A percentile compares a stretch with the other conserved stretches of the same genome.
Conservation (phyloP, 2,888 invertebrate species). For the Ochropleura leucogaster region DNA sequence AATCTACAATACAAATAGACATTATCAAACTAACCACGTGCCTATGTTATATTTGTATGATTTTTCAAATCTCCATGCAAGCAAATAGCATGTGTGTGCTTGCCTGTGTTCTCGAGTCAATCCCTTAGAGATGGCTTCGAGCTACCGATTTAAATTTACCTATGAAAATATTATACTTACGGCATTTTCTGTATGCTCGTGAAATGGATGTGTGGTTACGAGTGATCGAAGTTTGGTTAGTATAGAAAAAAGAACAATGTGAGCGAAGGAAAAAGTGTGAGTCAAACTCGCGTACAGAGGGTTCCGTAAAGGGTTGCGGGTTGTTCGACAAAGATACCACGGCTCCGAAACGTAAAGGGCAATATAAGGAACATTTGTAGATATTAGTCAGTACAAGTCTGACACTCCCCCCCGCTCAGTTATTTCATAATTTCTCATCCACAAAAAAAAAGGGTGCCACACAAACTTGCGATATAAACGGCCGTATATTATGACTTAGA, state of each 20-base stretch:
- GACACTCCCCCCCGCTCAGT: too few species aligned
- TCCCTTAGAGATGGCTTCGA: slow-evolving; percentile 76
- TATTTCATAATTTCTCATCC: too few species aligned
- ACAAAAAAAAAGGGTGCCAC: too few species aligned
- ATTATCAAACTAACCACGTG: slow-evolving; percentile 42
- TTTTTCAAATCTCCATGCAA: slow-evolving; percentile 75
- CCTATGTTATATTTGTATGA: slow-evolving; percentile 45
- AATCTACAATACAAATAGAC: slow-evolving; percentile 12
- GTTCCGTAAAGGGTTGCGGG: too few species aligned
- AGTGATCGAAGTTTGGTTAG: slow-evolving; percentile 4
- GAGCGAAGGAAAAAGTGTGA: too few species aligned
- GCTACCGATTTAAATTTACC: slow-evolving; percentile 76
- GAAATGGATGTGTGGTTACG: slow-evolving; percentile 39
- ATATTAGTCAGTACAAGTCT: too few species aligned
- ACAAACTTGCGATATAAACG: too few species aligned
- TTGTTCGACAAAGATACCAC: too few species aligned
- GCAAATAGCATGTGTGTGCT: slow-evolving; percentile 74
- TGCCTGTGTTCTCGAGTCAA: slow-evolving; percentile 67
- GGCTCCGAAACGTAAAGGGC: too few species aligned
- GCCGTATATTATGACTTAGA: too few species aligned
- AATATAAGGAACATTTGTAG: too few species aligned
- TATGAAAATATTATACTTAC: slow-evolving; percentile 77
- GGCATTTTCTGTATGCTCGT: slow-evolving; percentile 34
- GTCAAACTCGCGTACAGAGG: too few species aligned
- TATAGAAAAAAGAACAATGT: not conserved